These are phyloP conservation scores for Nomada flava DNA, from an alignment of 2,888 invertebrate species.

Conservation along the genomic window DNA sequence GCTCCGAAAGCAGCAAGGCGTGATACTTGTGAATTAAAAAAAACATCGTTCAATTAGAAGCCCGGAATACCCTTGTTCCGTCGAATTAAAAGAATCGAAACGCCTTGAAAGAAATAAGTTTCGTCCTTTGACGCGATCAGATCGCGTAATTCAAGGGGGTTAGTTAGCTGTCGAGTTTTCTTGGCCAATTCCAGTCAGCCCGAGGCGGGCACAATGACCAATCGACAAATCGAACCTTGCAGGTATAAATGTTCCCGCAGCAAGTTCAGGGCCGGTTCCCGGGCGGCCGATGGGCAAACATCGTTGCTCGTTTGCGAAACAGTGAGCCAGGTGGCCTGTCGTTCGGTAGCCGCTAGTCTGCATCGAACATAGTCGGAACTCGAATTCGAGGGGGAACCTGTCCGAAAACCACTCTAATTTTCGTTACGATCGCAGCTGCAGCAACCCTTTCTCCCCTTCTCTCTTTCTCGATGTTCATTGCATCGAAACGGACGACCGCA, in stretches of 20 bases:
- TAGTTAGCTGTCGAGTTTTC: slow-evolving; percentile 24
- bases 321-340: slow-evolving; percentile 33
- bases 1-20: too few species aligned
- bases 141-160: slow-evolving; percentile 17
- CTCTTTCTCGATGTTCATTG: not conserved
- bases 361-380: slow-evolving; percentile 7
- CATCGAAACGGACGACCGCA: slow-evolving; percentile 40
- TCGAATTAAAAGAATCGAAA: too few species aligned
- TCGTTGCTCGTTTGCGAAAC: slow-evolving; percentile 49
- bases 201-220: not conserved
- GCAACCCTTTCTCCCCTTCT: not conserved
- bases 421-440: slow-evolving; percentile 14
- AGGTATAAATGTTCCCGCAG: slow-evolving; percentile 30
- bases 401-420: slow-evolving; percentile 58
- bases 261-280: slow-evolving; percentile 12
- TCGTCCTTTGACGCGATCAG: not conserved
- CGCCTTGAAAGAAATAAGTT: too few species aligned
- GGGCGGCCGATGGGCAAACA: slow-evolving; percentile 28
- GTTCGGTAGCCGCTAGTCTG: slow-evolving; percentile 19
- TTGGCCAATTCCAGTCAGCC: too few species aligned
- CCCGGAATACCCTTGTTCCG: too few species aligned
- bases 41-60: too few species aligned
- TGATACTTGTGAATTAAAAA: too few species aligned
- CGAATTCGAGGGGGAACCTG: slow-evolving; percentile 26
- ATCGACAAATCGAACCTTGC: slow-evolving; percentile 1